Conservation (phyloP, 2,888 invertebrate genomes). For the Trissolcus brochymenae region DNA sequence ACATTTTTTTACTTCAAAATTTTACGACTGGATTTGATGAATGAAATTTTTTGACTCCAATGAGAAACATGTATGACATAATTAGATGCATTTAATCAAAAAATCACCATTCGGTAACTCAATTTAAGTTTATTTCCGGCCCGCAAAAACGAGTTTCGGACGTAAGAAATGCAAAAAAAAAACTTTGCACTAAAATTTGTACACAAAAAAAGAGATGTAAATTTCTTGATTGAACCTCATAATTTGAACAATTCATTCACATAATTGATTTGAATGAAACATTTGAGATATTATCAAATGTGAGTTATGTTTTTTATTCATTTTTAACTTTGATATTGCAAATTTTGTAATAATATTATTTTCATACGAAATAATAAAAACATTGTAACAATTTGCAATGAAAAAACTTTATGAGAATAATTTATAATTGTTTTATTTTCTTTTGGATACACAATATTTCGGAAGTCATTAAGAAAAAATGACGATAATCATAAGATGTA, state of each 20-base stretch:
- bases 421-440: no score
- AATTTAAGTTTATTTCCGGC: conserved; percentile 26
- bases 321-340: no score
- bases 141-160: conserved; percentile 23
- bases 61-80: conserved; percentile 15
- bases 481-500: neutral
- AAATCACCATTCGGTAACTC: conserved; percentile 21
- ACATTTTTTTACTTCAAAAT: neutral
- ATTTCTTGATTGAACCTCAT: no score
- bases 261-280: no score
- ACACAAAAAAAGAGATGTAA: no score
- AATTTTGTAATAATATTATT: no score
- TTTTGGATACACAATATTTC: no score
- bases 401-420: neutral
- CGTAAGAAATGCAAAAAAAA: neutral
- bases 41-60: neutral
- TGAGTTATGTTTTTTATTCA: no score
- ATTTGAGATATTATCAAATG: no score
- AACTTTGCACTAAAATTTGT: no score
- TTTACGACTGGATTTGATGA: neutral
- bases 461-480: neutral
- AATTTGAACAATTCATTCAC: no score
- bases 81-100: conserved; percentile 20
- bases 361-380: no score
- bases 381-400: neutral